Conservation (phyloP, 2,888 invertebrate species). For the Rotaria sp. region DNA sequence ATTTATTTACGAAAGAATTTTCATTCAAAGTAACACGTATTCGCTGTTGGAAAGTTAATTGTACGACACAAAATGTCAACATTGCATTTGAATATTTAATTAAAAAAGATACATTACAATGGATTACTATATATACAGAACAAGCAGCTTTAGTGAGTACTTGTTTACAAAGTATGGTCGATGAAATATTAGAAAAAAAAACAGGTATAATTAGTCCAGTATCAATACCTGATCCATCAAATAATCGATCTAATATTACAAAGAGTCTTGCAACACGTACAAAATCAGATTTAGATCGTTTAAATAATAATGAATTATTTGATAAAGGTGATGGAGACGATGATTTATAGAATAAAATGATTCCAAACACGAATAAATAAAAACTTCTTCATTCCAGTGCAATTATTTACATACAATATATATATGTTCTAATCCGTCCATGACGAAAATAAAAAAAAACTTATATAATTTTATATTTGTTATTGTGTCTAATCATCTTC, state of each 20-base stretch:
- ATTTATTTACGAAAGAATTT: conserved; percentile 64
- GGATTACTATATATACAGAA: conserved; percentile 82
- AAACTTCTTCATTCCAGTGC: too few relatives aligned
- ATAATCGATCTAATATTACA: neutral
- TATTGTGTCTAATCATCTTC: too few relatives aligned
- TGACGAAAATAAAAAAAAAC: too few relatives aligned
- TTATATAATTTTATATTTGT: too few relatives aligned
- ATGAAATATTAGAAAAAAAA: conserved; percentile 66
- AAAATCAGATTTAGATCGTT: neutral
- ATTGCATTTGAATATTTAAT: conserved; percentile 88
- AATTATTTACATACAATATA: too few relatives aligned
- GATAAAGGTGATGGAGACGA: neutral
- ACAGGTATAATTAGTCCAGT: conserved; percentile 47
- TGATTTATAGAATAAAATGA: neutral
- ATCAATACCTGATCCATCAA: neutral
- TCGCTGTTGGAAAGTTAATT: conserved; percentile 91
- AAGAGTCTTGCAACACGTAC: neutral
- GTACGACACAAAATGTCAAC: conserved; percentile 62
- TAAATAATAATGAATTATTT: neutral
- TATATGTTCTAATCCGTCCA: too few relatives aligned
- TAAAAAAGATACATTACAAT: conserved; percentile 79
- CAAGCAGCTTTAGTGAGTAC: conserved; percentile 91
- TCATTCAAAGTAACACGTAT: conserved; percentile 87
- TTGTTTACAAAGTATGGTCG: conserved; percentile 87
- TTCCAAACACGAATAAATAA: neutral